These are phyloP conservation scores for Cacatua alba DNA, from an alignment of 2,113 vertebrate genomes.

Conservation along the genomic window DNA sequence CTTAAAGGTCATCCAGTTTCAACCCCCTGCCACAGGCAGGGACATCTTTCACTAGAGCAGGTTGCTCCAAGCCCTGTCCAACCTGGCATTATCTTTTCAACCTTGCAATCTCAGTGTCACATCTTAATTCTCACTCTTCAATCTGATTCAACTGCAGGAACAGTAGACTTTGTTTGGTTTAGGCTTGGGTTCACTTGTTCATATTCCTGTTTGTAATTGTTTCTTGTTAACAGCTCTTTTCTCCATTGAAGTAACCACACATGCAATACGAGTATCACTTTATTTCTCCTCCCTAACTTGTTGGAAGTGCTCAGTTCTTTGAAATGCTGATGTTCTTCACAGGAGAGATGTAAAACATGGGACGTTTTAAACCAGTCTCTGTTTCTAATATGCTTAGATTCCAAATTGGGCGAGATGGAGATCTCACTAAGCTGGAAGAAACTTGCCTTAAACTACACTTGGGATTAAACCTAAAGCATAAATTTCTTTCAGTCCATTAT, in stretches of 20 bases:
- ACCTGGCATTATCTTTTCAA: neutral
- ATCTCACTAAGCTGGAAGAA: neutral
- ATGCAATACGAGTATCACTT: neutral
- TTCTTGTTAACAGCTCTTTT: neutral
- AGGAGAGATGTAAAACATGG: neutral
- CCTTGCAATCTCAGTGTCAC: neutral
- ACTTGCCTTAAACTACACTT: slow-evolving; percentile 31
- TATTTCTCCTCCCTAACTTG: neutral
- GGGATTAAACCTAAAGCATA: neutral
- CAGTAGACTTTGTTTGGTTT: neutral
- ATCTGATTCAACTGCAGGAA: neutral
- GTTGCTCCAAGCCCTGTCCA: neutral
- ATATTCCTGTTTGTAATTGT: neutral
- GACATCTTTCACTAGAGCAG: neutral
- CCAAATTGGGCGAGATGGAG: neutral
- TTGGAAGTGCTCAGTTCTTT: neutral
- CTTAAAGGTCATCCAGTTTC: neutral
- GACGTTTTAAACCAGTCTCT: neutral
- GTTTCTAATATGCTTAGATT: neutral
- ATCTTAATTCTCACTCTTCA: neutral
- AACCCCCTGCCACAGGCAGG: neutral
- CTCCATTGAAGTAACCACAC: neutral
- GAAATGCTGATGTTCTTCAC: neutral
- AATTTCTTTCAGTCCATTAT: neutral
- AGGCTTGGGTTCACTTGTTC: neutral